phyloP scores from a whole-genome alignment of 1,140 invertebrate genomes.

The Aphelenchoides besseyi region DNA sequence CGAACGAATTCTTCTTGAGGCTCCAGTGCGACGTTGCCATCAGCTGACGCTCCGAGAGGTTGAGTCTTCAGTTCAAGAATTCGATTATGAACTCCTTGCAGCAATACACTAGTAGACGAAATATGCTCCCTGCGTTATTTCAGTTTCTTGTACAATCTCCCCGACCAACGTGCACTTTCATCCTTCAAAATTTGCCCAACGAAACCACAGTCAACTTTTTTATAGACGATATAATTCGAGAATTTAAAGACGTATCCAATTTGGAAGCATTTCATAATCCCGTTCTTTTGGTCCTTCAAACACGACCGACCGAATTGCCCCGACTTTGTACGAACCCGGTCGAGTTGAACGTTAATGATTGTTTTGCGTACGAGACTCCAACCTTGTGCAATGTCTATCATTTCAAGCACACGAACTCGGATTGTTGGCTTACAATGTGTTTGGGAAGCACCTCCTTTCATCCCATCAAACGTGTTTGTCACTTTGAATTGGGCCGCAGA shows the following conservation, averaged over 20 bases:
- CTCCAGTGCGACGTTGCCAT: slow-evolving; percentile 1
- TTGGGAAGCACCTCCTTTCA: neutral
- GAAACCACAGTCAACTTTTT: neutral
- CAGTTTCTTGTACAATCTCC: neutral
- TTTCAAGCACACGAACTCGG: slow-evolving; percentile 1
- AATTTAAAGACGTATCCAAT: neutral
- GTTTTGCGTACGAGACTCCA: slow-evolving; percentile 8
- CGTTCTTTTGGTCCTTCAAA: neutral
- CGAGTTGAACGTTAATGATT: slow-evolving; percentile 3
- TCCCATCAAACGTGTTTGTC: slow-evolving; percentile 6
- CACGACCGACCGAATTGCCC: neutral
- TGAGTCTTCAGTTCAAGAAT: neutral
- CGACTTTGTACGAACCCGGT: neutral
- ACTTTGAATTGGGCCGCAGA: slow-evolving; percentile 11
- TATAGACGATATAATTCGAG: neutral
- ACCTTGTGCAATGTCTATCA: slow-evolving; percentile 7
- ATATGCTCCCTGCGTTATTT: neutral
- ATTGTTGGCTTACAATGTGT: neutral
- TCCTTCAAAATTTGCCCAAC: neutral
- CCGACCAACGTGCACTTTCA: slow-evolving; percentile 2
- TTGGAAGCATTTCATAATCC: neutral
- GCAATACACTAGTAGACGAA: slow-evolving; percentile 11
- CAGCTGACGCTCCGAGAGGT: slow-evolving; percentile 2
- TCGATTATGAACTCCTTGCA: neutral
- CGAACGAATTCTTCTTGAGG: neutral